Evolutionary conservation across 2,113 vertebrate genomes (phyloP).

Genomic region (Oreochromis spilurus): DNA sequence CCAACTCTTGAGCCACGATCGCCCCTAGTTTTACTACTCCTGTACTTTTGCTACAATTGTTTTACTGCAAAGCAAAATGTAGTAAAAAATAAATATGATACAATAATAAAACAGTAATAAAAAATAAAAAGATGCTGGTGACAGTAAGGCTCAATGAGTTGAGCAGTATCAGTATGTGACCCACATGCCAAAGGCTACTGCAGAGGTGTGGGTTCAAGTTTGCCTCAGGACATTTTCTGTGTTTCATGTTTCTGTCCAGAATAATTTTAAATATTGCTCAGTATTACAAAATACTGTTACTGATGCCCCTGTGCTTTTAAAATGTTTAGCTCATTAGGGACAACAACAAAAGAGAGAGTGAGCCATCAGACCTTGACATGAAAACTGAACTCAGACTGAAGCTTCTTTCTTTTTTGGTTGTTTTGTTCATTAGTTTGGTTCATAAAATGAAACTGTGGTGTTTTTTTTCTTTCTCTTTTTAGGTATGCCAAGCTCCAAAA

Average conservation of each 20-base stretch:
- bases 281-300: neutral
- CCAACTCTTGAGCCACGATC: no score
- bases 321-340: neutral
- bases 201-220: neutral
- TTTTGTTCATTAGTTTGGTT: neutral
- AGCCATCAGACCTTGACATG: neutral
- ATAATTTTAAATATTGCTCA: neutral
- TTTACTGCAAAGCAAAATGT: accelerated
- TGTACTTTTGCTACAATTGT: accelerated
- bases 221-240: neutral
- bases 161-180: accelerated
- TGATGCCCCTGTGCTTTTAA: neutral
- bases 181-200: accelerated
- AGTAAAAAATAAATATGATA: neutral
- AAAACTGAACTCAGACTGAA: neutral
- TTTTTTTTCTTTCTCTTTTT: accelerated
- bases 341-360: neutral
- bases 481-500: conserved; percentile 89
- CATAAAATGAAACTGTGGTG: neutral
- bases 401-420: accelerated
- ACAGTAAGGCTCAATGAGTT: neutral
- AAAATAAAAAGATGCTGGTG: accelerated
- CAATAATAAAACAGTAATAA: accelerated
- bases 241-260: neutral
- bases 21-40: neutral